Conservation (phyloP, 2,113 vertebrate species). For the Brachypteracias leptosomus region DNA sequence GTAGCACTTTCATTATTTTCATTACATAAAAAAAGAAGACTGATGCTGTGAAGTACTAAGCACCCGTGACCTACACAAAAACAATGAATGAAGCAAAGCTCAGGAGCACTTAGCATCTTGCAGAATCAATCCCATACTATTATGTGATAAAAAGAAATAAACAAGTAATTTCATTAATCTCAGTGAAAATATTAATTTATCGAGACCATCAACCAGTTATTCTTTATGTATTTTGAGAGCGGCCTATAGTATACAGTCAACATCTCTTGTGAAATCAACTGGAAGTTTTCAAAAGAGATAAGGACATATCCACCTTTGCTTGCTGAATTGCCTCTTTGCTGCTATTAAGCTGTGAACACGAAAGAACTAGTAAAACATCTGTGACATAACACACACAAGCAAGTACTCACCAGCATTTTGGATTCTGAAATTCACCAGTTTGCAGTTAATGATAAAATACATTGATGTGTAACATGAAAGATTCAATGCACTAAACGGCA, state of each 20-base stretch:
- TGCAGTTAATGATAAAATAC: constrained; percentile 32
- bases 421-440: constrained; percentile 54
- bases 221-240: constrained; percentile 23
- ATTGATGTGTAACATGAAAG: constrained; percentile 42
- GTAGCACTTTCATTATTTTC: constrained; percentile 53
- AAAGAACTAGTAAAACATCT: constrained; percentile 53
- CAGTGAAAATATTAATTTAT: constrained; percentile 50
- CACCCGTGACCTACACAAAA: neutral
- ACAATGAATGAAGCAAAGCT: neutral
- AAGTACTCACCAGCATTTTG: constrained; percentile 55
- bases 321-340: constrained; percentile 48
- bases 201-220: constrained; percentile 20
- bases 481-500: neutral
- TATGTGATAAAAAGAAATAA: constrained; percentile 46
- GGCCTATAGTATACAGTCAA: neutral
- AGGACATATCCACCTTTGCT: constrained; percentile 24
- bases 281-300: constrained; percentile 40
- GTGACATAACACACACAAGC: constrained; percentile 45
- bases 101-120: neutral
- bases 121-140: constrained; percentile 39
- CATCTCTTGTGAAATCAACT: neutral
- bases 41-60: neutral
- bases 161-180: constrained; percentile 48
- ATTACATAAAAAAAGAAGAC: constrained; percentile 30
- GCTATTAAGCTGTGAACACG: constrained; percentile 54